Evolutionary conservation across 2,113 vertebrate genomes (phyloP), one percentile per base, ranked within the genome.

Genomic region (Echinops telfairi): DNA sequence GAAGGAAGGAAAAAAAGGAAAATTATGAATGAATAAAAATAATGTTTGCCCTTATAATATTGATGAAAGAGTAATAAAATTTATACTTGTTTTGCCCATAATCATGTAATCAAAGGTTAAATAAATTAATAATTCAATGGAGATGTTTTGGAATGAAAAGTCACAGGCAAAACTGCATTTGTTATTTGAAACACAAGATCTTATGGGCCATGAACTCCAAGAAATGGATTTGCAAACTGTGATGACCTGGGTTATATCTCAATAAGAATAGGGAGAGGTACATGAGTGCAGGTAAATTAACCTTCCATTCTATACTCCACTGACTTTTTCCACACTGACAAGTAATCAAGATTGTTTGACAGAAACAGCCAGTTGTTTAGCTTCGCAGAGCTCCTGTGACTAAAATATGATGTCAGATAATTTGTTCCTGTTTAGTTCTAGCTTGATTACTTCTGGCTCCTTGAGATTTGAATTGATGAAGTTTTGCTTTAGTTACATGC

Each of bases 391-490:
- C 90, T 95, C 92, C 81, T 93, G 90, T 92, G 60, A 90, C 86
- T 95, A 95, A 97, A 97, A 96, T 96, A 96, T 92, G 94, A 95
- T 95, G 97, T 95, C 95, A 95, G 94, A 94, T 97, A 95, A 97
- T 97, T 97, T 97, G 95, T 95, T 95, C 91, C 88, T 97, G 86
- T 94, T 97, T 95, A 95, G 97, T 92, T 95, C 90, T 89, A 92
- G 96, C 95, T 96, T 97, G 97, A 97, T 97, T 97, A 96, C 95
- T 97, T 97, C 93, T 94, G 90, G 93, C 95, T 96, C 90, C 88
- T 91, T 95, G 95, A 96, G 95, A 96, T 96, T 95, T 95, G 95
- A 97, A 90, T 96, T 97, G 96, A 97, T 97, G 96, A 97, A 97
- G 94, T 95, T 97, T 96, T 96, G 86, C 96, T 96, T 93, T 95